Percentiles rank a stretch among this genome's conserved stretches.
Conservation (phyloP, 2,113 vertebrate genomes). For the Isichthys henryi region DNA sequence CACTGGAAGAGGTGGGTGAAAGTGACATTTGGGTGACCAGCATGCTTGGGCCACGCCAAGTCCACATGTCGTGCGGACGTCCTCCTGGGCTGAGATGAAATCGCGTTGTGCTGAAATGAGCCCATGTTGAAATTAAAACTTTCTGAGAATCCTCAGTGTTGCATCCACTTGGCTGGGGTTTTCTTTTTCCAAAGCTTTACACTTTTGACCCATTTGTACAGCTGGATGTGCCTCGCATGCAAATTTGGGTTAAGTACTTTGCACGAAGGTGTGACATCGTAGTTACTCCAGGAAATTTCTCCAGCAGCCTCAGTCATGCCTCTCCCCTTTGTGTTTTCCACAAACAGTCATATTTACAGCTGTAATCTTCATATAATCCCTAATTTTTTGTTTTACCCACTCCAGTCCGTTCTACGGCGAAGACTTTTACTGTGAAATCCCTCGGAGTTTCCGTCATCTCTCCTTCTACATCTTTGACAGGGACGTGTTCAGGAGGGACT, state of each 20-base stretch:
- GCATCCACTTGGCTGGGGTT: neutral
- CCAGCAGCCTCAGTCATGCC: neutral
- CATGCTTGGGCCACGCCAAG: neutral
- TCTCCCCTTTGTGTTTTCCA: neutral
- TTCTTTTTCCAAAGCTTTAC: neutral
- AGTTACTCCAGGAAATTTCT: neutral
- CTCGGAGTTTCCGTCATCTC: constrained; percentile 90
- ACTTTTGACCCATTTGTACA: neutral
- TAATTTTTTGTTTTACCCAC: constrained; percentile 24
- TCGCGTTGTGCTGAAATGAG: neutral
- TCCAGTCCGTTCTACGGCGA: constrained; percentile 93
- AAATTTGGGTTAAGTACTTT: neutral
- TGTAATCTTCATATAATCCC: neutral
- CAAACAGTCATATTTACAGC: neutral
- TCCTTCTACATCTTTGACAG: constrained; percentile 98
- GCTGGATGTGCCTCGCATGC: neutral
- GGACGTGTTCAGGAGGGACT: constrained; percentile 98
- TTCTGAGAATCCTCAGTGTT: neutral
- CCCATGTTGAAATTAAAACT: neutral
- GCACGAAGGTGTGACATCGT: neutral
- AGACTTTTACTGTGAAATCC: constrained; percentile 99
- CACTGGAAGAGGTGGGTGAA: neutral
- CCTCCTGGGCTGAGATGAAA: neutral
- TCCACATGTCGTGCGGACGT: neutral
- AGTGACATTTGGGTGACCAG: neutral